A percentile compares a stretch with the other conserved stretches of the same genome.
phyloP scores from a whole-genome alignment of 2,113 vertebrate genomes.

The Prochilodus magdalenae region DNA sequence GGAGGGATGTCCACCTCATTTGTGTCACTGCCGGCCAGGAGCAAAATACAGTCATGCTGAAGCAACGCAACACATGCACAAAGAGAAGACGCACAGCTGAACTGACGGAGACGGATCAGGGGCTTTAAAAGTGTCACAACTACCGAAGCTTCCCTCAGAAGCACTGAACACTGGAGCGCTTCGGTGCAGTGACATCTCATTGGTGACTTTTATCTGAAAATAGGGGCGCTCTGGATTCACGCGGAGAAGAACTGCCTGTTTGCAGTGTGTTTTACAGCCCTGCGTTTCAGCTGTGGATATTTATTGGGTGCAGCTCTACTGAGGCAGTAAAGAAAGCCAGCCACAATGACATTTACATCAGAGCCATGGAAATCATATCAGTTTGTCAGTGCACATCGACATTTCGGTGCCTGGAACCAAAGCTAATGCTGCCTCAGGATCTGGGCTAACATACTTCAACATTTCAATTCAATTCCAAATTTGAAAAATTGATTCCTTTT shows the following conservation, averaged over 20 bases:
- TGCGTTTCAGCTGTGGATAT: neutral
- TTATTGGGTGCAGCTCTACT: neutral
- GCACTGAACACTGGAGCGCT: neutral
- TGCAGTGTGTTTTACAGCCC: neutral
- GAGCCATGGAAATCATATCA: conserved; percentile 10
- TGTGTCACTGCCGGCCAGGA: conserved; percentile 81
- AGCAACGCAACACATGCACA: neutral
- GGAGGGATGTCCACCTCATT: conserved; percentile 96
- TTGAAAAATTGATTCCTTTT: too few species aligned
- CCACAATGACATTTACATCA: neutral
- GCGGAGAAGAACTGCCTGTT: neutral
- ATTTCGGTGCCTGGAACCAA: neutral
- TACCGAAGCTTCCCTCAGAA: neutral
- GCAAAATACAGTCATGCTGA: neutral
- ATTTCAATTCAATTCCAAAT: too few species aligned
- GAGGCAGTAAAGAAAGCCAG: neutral
- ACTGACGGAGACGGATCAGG: neutral
- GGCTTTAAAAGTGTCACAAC: neutral
- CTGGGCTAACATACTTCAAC: too few species aligned
- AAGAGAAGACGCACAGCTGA: neutral
- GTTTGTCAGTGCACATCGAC: neutral
- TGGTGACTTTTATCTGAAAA: neutral
- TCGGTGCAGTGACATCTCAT: neutral
- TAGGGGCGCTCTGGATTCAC: neutral
- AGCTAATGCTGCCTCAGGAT: neutral